A percentile compares a stretch with the other conserved stretches of the same genome.
Conservation (phyloP, 2,113 vertebrate species). For the Eleginops maclovinus region DNA sequence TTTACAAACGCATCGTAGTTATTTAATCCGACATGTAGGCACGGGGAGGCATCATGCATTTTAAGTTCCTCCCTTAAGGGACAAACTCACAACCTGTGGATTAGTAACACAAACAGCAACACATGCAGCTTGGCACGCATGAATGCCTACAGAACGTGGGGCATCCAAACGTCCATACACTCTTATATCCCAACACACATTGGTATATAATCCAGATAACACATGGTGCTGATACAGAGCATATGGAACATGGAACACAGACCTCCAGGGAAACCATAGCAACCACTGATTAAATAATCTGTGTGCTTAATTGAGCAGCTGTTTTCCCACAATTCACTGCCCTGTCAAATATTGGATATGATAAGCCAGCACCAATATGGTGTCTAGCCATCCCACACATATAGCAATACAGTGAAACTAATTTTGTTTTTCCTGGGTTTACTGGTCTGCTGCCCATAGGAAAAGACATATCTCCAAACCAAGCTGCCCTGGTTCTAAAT, state of each 20-base stretch:
- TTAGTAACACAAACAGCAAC: conserved; percentile 38
- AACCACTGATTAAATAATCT: conserved; percentile 64
- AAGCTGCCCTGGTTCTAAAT: conserved; percentile 52
- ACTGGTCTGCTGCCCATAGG: conserved; percentile 33
- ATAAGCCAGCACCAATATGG: conserved; percentile 47
- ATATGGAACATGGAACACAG: conserved; percentile 48
- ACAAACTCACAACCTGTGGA: conserved; percentile 44
- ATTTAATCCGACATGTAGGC: conserved; percentile 47
- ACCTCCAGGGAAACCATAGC: conserved; percentile 57
- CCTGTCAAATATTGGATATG: conserved; percentile 58
- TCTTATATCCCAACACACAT: conserved; percentile 19
- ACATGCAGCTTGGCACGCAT: conserved; percentile 25
- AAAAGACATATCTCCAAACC: conserved; percentile 49
- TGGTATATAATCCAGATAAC: conserved; percentile 37
- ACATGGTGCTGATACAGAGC: conserved; percentile 51
- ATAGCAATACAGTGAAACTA: conserved; percentile 29
- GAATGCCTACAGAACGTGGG: neutral
- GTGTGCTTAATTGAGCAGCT: conserved; percentile 67
- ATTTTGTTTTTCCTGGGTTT: conserved; percentile 20
- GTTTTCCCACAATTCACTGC: conserved; percentile 42
- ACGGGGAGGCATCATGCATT: conserved; percentile 19
- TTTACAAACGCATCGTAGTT: conserved; percentile 37
- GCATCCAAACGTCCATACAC: neutral
- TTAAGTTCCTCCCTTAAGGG: conserved; percentile 15
- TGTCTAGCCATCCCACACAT: conserved; percentile 34